Percentiles rank a stretch among this genome's conserved stretches.
phyloP scores from a whole-genome alignment of 2,888 invertebrate genomes.

The Syrphus vitripennis region DNA sequence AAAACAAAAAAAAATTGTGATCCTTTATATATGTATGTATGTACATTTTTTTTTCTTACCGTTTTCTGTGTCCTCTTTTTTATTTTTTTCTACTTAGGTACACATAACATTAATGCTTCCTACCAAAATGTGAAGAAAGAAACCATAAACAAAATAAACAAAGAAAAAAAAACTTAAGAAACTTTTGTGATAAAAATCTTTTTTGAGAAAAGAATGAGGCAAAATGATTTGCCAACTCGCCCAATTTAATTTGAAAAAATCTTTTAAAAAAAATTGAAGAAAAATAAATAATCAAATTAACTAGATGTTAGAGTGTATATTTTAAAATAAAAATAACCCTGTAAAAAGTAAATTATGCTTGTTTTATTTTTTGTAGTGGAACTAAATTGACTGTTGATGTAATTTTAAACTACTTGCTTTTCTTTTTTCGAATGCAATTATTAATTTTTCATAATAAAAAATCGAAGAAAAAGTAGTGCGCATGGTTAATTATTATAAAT shows the following conservation, averaged over 20 bases:
- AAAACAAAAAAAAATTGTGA: conserved; percentile 53
- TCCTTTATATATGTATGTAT: conserved; percentile 33
- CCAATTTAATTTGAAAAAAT: background rate
- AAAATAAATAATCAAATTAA: background rate
- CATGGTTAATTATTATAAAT: too few relatives aligned
- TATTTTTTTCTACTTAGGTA: background rate
- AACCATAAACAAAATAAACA: background rate
- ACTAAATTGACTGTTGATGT: too few relatives aligned
- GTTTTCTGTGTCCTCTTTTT: conserved; percentile 15
- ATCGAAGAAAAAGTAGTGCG: too few relatives aligned
- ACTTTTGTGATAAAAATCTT: conserved; percentile 55
- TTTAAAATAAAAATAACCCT: conserved; percentile 56
- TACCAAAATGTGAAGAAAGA: conserved; percentile 21
- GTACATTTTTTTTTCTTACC: background rate
- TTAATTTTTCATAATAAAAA: too few relatives aligned
- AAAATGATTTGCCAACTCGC: background rate
- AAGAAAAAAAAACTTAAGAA: conserved; percentile 41
- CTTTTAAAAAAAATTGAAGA: conserved; percentile 2
- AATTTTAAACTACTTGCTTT: too few relatives aligned
- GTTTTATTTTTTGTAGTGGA: background rate
- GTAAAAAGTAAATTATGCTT: background rate
- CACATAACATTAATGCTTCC: conserved; percentile 1
- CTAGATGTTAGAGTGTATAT: conserved; percentile 52
- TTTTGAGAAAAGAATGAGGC: background rate
- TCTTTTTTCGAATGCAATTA: too few relatives aligned